Conservation (phyloP, 1,140 invertebrate species). For the Propsilocerus akamusi region DNA sequence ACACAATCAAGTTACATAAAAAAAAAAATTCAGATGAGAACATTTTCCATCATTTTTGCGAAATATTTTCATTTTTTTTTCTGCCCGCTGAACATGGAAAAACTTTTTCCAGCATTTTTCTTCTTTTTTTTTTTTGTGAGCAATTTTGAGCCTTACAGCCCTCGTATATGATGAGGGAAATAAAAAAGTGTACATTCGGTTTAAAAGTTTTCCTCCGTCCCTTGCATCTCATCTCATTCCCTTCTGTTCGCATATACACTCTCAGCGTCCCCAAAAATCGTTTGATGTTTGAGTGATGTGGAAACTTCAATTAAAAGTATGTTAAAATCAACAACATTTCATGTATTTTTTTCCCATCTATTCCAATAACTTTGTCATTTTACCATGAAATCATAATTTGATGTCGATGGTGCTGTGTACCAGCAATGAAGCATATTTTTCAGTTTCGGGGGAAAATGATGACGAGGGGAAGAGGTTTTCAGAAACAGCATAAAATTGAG, state of each 20-base stretch:
- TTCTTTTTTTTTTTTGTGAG: neutral
- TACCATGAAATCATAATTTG: neutral
- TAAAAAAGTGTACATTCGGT: no score
- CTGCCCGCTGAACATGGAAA: neutral
- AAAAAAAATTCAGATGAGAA: neutral
- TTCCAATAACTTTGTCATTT: conserved; percentile 3
- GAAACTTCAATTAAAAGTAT: conserved; percentile 4
- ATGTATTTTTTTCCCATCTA: neutral
- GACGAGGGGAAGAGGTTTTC: neutral
- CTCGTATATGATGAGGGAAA: neutral
- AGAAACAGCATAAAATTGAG: conserved; percentile 1
- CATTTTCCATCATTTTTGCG: neutral
- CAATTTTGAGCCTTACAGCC: neutral
- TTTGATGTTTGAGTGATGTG: conserved; percentile 2
- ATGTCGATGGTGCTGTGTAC: neutral
- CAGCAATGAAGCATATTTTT: neutral
- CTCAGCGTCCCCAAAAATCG: no score
- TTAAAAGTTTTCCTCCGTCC: no score
- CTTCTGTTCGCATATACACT: no score
- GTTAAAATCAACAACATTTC: conserved; percentile 4
- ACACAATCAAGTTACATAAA: no score
- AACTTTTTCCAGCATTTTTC: neutral
- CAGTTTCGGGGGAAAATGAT: neutral
- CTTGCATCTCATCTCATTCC: neutral
- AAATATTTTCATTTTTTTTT: no score